These are phyloP conservation scores for Catamblyrhynchus diadema DNA, from an alignment of 2,797 vertebrate species.

Conservation along the genomic window DNA sequence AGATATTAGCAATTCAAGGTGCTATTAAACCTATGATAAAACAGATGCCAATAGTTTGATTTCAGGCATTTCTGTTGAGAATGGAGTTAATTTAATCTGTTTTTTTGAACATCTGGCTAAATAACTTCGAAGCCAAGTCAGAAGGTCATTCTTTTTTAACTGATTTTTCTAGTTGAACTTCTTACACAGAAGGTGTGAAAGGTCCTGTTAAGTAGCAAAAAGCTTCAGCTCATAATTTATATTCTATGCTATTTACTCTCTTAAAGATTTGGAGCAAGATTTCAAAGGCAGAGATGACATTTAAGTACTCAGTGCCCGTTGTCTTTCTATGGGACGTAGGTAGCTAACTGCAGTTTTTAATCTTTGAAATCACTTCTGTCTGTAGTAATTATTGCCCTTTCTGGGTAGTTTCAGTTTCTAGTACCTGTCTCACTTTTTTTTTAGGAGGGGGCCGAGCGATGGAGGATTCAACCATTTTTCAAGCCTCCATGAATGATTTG, in stretches of 20 bases:
- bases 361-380: conserved; percentile 48
- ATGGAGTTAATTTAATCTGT: neutral
- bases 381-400: conserved; percentile 60
- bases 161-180: neutral
- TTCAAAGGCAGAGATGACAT: conserved; percentile 21
- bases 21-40: neutral
- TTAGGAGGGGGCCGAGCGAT: conserved; percentile 69
- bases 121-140: neutral
- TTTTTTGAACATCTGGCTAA: neutral
- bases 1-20: neutral
- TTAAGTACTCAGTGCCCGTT: neutral
- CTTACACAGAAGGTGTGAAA: neutral
- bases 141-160: neutral
- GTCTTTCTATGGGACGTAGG: neutral
- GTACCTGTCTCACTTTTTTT: conserved; percentile 74
- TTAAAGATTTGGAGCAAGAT: neutral
- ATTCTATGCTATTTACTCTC: neutral
- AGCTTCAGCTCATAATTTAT: neutral
- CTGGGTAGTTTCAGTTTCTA: conserved; percentile 67
- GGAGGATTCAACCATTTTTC: conserved; percentile 73
- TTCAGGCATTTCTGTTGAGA: neutral
- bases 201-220: neutral
- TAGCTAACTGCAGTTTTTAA: conserved; percentile 28
- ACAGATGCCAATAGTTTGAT: neutral
- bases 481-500: conserved; percentile 73